A percentile compares a stretch with the other conserved stretches of the same genome.
Evolutionary conservation across 92 coral and sea anemone species (phyloP).

Genomic region (Zoanthus solanderi): DNA sequence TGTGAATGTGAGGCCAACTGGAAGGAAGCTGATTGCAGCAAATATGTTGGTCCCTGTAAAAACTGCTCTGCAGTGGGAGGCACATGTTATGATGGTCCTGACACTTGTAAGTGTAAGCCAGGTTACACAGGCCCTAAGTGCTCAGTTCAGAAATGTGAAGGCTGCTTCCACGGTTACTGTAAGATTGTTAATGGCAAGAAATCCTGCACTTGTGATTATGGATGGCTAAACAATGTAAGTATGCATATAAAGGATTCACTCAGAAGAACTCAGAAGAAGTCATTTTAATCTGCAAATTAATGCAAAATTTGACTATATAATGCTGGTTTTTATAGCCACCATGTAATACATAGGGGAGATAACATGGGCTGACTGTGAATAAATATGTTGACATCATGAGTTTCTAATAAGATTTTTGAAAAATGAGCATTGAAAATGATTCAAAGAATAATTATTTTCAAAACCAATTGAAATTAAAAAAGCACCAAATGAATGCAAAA

Average conservation of each 20-base stretch:
- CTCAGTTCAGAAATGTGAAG: conserved; percentile 77
- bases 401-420: too few relatives aligned
- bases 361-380: too few relatives aligned
- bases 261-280: neutral
- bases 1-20: conserved; percentile 84
- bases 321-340: too few relatives aligned
- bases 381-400: too few relatives aligned
- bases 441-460: too few relatives aligned
- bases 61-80: conserved; percentile 88
- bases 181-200: conserved; percentile 42
- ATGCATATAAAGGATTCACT: neutral
- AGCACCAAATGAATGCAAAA: too few relatives aligned
- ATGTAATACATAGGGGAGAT: too few relatives aligned
- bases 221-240: conserved; percentile 58
- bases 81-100: conserved; percentile 82
- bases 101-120: conserved; percentile 88
- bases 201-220: conserved; percentile 80
- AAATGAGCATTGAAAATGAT: too few relatives aligned
- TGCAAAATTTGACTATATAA: neutral
- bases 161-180: conserved; percentile 84
- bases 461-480: too few relatives aligned
- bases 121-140: conserved; percentile 91
- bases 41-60: conserved; percentile 71
- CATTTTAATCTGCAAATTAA: neutral
- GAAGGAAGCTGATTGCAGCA: conserved; percentile 73